These are phyloP conservation scores for Leptosomus discolor DNA, from an alignment of 2,113 vertebrate genomes.

Conservation along the genomic window DNA sequence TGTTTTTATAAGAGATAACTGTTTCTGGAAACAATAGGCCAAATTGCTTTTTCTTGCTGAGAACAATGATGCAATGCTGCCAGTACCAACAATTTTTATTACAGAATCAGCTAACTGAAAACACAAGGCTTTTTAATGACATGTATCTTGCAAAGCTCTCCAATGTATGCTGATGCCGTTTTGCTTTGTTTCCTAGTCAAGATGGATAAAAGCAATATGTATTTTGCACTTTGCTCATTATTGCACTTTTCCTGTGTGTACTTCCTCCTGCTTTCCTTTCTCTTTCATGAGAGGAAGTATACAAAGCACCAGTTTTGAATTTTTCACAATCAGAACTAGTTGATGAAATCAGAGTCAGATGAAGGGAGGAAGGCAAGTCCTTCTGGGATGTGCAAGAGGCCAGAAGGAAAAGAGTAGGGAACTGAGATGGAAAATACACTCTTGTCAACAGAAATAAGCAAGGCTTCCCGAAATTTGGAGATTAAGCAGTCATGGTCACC, in stretches of 20 bases:
- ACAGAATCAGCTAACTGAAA: conserved; percentile 56
- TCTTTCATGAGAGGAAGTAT: neutral
- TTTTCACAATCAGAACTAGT: neutral
- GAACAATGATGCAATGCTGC: conserved; percentile 45
- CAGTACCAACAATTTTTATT: conserved; percentile 59
- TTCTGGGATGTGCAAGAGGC: neutral
- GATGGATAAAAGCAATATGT: conserved; percentile 10
- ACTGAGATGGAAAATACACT: neutral
- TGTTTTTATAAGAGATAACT: conserved; percentile 40
- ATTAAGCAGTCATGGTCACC: accelerated
- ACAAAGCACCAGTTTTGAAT: neutral
- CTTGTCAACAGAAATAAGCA: neutral
- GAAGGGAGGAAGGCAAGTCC: neutral
- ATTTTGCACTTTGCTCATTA: conserved; percentile 40
- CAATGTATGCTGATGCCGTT: neutral
- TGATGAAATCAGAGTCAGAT: neutral
- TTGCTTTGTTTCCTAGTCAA: conserved; percentile 31
- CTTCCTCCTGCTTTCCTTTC: neutral
- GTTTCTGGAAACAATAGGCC: conserved; percentile 56
- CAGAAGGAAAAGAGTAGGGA: neutral
- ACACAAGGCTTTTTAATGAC: conserved; percentile 26
- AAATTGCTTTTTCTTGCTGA: conserved; percentile 37
- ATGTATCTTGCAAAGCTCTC: conserved; percentile 5
- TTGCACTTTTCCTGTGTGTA: neutral
- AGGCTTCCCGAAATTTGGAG: neutral